Evolutionary conservation across 2,113 vertebrate genomes (phyloP).

Genomic region (Mus spicilegus): DNA sequence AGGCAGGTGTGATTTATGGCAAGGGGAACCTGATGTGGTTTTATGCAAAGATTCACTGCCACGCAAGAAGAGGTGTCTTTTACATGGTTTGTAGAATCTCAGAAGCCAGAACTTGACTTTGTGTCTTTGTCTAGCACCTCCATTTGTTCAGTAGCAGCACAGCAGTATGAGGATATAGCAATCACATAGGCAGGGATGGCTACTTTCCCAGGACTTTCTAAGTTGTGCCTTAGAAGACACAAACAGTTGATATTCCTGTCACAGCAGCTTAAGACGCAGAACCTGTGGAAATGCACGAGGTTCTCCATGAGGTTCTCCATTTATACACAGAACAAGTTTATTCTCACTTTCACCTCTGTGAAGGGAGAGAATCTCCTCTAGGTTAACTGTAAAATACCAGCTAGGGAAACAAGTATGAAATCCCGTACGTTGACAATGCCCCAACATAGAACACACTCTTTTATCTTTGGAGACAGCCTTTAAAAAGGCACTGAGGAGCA

Average conservation of each 20-base stretch:
- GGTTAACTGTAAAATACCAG: not conserved
- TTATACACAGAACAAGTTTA: not conserved
- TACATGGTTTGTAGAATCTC: not conserved
- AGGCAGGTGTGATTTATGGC: not conserved
- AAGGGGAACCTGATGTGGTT: not conserved
- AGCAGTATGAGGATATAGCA: not conserved
- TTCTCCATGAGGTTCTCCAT: not conserved
- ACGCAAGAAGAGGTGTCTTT: not conserved
- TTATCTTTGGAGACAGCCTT: not conserved
- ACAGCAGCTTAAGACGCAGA: not conserved
- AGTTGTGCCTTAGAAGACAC: not conserved
- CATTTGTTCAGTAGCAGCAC: not conserved
- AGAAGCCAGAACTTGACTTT: slow-evolving; percentile 4
- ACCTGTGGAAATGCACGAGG: not conserved
- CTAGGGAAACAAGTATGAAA: not conserved
- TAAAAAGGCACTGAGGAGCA: not conserved
- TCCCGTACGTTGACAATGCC: not conserved
- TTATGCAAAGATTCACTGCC: not conserved
- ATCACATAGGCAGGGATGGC: not conserved
- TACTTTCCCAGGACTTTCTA: not conserved
- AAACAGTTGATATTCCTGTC: not conserved
- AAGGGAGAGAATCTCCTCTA: not conserved
- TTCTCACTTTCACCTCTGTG: not conserved
- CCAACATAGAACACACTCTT: not conserved
- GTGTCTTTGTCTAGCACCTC: not conserved